A percentile compares a stretch with the other conserved stretches of the same genome.
phyloP scores from a whole-genome alignment of 2,888 invertebrate species.

The Eudasyphora cyanicolor region DNA sequence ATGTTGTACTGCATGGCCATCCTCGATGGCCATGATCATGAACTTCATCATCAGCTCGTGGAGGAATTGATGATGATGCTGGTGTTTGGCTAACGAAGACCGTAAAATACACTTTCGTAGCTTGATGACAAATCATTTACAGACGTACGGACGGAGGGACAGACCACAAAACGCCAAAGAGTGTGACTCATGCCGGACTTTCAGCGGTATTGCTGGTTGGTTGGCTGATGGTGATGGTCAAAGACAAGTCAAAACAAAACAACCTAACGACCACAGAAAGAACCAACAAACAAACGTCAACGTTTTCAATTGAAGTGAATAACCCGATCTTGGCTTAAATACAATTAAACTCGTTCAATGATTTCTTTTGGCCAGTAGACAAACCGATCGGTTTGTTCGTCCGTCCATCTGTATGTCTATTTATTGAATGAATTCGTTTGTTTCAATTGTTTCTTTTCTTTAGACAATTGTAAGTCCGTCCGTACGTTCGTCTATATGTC shows the following conservation, averaged over 20 bases:
- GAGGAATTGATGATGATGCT: too few relatives aligned
- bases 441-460: background rate
- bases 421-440: constrained; percentile 4
- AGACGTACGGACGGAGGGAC: background rate
- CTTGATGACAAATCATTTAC: background rate
- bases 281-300: constrained; percentile 22
- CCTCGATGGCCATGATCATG: constrained; percentile 13
- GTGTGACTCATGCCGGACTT: constrained; percentile 3
- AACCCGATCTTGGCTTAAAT: constrained; percentile 40
- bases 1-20: too few relatives aligned
- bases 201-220: background rate
- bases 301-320: constrained; percentile 46
- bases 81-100: background rate
- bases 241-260: background rate
- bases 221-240: background rate
- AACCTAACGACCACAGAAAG: background rate
- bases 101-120: background rate
- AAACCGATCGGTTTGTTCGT: too few relatives aligned
- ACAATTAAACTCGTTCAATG: constrained; percentile 45
- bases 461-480: background rate
- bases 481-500: too few relatives aligned
- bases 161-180: constrained; percentile 16
- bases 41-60: constrained; percentile 30
- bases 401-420: background rate
- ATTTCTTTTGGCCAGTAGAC: constrained; percentile 3